Evolutionary conservation across 2,113 vertebrate species (phyloP), one percentile per base, ranked within the genome.

Genomic region (Crotophaga sulcirostris): DNA sequence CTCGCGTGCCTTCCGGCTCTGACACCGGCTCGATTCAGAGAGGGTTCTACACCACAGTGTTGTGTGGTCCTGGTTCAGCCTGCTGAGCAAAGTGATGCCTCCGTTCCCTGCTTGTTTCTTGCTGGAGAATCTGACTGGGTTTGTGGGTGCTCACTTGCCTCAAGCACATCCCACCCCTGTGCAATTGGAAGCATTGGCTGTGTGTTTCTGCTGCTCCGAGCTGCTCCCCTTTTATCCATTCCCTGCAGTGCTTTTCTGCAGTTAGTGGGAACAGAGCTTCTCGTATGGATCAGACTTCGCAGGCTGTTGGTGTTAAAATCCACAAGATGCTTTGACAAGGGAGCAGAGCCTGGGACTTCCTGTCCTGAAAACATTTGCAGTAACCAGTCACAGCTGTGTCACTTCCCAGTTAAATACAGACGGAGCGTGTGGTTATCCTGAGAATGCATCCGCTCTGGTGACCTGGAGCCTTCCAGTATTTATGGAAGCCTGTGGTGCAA

Each of bases 251-350:
- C 31, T 82, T 83, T 89, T n/a, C 80, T 84, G 66, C 68, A 36
- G 63, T 77, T 84, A 9, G 20, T 63, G 80, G 75, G 89, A 81
- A 60, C 28, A 7, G 21, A 87, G 66, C 49, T 90, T 75, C 70
- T 94, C 20, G 36, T 81, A 29, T 70, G 33, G 84, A 91, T 73
- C 68, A 85, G 38, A 31, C 64, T 92, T 94, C 63, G 40, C 81
- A 82, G 54, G 77, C 40, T 84, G 49, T 77, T 96, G 66, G 63
- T 90, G 87, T 89, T 95, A 90, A 93, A 91, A 90, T 91, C 75
- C 42, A 25, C 77, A 63, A 77, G 85, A 78, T 87, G 94, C 81
- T 91, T 45, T 89, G 87, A 94, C 81, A 91, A 94, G 44, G 89
- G 93, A 70, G 54, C 52, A 66, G 72, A 78, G 40, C 76, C 66